Percentiles rank a stretch among this genome's conserved stretches.
These are phyloP conservation scores for Selenia dentaria DNA, from an alignment of 2,888 invertebrate genomes.

Conservation along the genomic window DNA sequence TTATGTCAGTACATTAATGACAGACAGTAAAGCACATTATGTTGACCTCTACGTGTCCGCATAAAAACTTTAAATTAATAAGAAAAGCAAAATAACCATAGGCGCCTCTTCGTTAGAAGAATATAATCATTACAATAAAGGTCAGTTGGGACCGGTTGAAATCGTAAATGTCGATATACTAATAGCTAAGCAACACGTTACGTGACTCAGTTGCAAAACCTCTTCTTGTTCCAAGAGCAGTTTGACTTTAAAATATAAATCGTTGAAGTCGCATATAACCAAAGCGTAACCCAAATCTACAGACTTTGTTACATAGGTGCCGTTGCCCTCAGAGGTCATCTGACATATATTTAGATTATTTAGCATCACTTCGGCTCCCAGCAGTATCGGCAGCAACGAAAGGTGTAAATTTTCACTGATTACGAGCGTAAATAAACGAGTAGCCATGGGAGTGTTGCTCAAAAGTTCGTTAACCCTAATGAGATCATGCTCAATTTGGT, in stretches of 20 bases:
- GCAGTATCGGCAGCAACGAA: conserved; percentile 45
- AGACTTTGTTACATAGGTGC: conserved; percentile 57
- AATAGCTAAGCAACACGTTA: conserved; percentile 16
- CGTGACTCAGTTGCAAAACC: conserved; percentile 15
- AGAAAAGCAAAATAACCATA: conserved; percentile 21
- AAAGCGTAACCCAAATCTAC: conserved; percentile 51
- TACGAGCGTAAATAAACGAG: conserved; percentile 63
- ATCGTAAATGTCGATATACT: conserved; percentile 27
- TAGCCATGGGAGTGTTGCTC: conserved; percentile 49
- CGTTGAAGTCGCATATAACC: conserved; percentile 52
- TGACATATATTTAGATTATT: conserved; percentile 62
- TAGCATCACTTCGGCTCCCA: conserved; percentile 53
- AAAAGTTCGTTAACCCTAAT: conserved; percentile 61
- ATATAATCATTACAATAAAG: conserved; percentile 33
- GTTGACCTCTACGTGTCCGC: too few relatives aligned
- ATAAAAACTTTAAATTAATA: too few relatives aligned
- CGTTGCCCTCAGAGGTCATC: conserved; percentile 64
- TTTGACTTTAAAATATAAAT: conserved; percentile 56
- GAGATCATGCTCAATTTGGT: conserved; percentile 36
- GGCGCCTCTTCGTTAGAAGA: conserved; percentile 20
- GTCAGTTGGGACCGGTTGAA: conserved; percentile 30
- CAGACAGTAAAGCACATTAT: too few relatives aligned
- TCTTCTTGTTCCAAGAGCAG: conserved; percentile 23
- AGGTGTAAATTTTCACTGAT: conserved; percentile 75
- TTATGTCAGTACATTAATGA: conserved; percentile 47